Percentiles rank a stretch among this genome's conserved stretches.
These are phyloP conservation scores for Tenthredo livida DNA, from an alignment of 2,888 invertebrate species.

Conservation along the genomic window DNA sequence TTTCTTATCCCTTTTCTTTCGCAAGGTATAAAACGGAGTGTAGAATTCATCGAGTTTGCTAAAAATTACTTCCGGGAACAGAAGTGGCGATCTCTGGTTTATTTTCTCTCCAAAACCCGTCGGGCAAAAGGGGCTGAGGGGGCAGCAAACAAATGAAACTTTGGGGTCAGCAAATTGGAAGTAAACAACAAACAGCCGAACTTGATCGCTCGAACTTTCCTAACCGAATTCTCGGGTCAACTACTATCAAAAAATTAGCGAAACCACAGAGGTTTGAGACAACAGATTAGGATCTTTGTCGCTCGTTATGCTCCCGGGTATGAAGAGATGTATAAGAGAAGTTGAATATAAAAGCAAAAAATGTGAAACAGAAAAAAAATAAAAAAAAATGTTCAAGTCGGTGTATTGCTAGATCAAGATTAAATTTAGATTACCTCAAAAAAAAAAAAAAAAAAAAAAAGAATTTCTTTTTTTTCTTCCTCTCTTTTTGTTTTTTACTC, in stretches of 20 bases:
- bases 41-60: constrained; percentile 1
- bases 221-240: neutral
- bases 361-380: neutral
- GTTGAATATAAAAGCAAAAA: neutral
- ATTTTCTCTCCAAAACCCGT: neutral
- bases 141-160: constrained; percentile 14
- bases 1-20: neutral
- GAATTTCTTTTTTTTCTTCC: neutral
- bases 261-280: neutral
- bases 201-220: constrained; percentile 24
- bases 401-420: neutral
- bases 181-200: constrained; percentile 36
- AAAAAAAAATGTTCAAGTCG: neutral
- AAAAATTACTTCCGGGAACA: constrained; percentile 1
- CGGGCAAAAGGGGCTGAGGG: neutral
- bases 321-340: neutral
- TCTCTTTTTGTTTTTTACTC: neutral
- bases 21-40: neutral
- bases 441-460: neutral
- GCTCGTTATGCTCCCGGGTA: neutral
- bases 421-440: neutral
- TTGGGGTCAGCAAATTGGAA: constrained; percentile 33
- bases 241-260: constrained; percentile 17
- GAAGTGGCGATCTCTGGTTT: constrained; percentile 23
- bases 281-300: constrained; percentile 10